These are phyloP conservation scores for Trichogramma dendrolimi DNA, from an alignment of 2,888 invertebrate species.

Conservation along the genomic window DNA sequence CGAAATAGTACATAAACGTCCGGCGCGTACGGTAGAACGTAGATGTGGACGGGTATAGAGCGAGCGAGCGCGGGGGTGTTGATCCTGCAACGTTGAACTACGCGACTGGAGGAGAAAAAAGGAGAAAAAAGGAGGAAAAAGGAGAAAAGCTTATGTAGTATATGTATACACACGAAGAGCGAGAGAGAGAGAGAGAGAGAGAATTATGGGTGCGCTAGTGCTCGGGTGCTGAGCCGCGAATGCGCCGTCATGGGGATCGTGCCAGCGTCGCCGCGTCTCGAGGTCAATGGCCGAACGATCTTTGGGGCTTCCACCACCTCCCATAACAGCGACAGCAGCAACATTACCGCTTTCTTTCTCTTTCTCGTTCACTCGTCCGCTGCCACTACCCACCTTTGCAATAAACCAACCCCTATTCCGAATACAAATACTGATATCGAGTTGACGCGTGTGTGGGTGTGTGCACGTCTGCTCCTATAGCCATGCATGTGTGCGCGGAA, in stretches of 20 bases:
- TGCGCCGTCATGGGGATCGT: constrained; percentile 43
- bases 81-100: background rate
- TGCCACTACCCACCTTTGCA: constrained; percentile 12
- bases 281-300: constrained; percentile 48
- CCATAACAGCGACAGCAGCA: constrained; percentile 28
- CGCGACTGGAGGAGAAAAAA: constrained; percentile 2
- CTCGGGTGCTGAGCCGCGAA: constrained; percentile 25
- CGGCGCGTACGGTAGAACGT: constrained; percentile 4
- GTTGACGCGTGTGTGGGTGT: constrained; percentile 2
- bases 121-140: too few relatives aligned
- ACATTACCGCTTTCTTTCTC: background rate
- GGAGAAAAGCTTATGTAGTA: too few relatives aligned
- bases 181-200: background rate
- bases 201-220: constrained; percentile 20
- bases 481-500: background rate
- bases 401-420: background rate
- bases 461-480: constrained; percentile 1
- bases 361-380: background rate
- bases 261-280: background rate
- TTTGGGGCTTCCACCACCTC: constrained; percentile 45
- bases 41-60: too few relatives aligned
- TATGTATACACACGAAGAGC: background rate
- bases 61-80: background rate
- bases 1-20: constrained; percentile 11
- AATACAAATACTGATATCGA: background rate